phyloP scores from a whole-genome alignment of 1,140 invertebrate genomes.

The Laupala kohalensis region DNA sequence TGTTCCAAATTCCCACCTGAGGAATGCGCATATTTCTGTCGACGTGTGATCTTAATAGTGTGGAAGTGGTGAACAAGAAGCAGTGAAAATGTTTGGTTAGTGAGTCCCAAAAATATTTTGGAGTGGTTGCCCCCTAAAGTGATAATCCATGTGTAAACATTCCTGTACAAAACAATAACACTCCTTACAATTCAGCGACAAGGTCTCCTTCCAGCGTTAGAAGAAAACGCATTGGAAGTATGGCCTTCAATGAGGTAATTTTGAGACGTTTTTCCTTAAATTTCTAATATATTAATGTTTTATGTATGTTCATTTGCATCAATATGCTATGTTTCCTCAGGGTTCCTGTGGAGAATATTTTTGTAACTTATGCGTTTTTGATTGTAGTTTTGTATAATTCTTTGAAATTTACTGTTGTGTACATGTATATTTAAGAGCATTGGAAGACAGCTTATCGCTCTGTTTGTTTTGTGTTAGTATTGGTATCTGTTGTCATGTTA shows the following conservation, averaged over 20 bases:
- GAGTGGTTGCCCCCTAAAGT: not conserved
- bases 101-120: not conserved
- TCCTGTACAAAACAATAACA: slow-evolving; percentile 11
- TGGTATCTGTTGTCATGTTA: too few relatives aligned
- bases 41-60: not conserved
- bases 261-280: not conserved
- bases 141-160: slow-evolving; percentile 12
- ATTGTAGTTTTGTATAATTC: too few relatives aligned
- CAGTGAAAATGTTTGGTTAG: slow-evolving; percentile 1
- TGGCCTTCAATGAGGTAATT: slow-evolving; percentile 15
- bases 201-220: not conserved
- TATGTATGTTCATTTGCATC: too few relatives aligned
- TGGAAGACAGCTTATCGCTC: too few relatives aligned
- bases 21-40: slow-evolving; percentile 10
- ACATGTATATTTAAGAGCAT: too few relatives aligned
- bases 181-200: not conserved
- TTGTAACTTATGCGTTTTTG: too few relatives aligned
- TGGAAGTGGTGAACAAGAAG: not conserved
- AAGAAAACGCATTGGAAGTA: slow-evolving; percentile 7
- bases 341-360: too few relatives aligned
- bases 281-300: not conserved
- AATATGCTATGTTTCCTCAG: too few relatives aligned
- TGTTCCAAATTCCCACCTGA: slow-evolving; percentile 8
- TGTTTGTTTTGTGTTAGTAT: too few relatives aligned
- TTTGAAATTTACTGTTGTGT: too few relatives aligned